Percentiles rank a stretch among this genome's conserved stretches.
Conservation (phyloP, 2,797 vertebrate genomes). For the Crotalus adamanteus region DNA sequence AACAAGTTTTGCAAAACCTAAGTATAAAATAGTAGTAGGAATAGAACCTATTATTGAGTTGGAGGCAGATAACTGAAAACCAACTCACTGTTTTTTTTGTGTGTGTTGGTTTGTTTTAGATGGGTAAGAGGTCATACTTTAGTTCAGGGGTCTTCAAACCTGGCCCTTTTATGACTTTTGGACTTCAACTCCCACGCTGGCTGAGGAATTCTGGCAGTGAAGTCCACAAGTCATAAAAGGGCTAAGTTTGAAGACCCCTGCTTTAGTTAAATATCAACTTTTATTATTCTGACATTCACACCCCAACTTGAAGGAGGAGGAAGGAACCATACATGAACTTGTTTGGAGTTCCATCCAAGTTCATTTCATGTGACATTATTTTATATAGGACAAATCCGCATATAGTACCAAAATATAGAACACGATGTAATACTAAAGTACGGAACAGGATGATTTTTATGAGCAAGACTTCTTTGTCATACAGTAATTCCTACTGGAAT, state of each 20-base stretch:
- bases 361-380: background rate
- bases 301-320: background rate
- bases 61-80: background rate
- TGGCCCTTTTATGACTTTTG: too few species aligned
- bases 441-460: background rate
- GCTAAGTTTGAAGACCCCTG: too few species aligned
- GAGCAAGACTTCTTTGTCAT: background rate
- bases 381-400: background rate
- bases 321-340: background rate
- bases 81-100: background rate
- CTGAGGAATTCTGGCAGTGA: too few species aligned
- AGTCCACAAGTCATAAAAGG: too few species aligned
- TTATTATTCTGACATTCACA: background rate
- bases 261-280: background rate
- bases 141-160: background rate
- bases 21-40: background rate
- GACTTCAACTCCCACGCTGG: too few species aligned
- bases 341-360: background rate
- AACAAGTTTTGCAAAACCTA: background rate
- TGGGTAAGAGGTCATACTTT: background rate
- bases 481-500: background rate
- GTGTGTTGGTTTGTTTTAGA: background rate
- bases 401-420: background rate
- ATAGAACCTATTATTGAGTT: background rate
- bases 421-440: background rate